phyloP scores from a whole-genome alignment of 2,797 vertebrate genomes.

The Cossypha heuglini region DNA sequence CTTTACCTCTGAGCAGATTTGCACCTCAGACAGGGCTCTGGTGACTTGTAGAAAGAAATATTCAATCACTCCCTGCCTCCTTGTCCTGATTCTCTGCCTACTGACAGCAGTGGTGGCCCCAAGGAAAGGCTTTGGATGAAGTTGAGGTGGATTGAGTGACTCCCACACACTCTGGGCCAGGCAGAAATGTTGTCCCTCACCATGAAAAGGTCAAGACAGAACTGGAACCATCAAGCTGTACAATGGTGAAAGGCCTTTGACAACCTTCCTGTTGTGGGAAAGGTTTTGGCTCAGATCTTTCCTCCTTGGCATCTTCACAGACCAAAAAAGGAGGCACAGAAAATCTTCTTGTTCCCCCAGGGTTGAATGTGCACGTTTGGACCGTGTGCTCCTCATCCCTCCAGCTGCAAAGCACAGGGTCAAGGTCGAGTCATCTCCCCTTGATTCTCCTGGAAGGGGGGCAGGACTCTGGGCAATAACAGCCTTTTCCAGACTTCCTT shows the following conservation, averaged over 20 bases:
- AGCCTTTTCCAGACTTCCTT: neutral
- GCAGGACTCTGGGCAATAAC: neutral
- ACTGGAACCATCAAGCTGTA: neutral
- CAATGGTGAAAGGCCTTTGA: neutral
- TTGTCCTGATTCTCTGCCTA: neutral
- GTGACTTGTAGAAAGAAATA: neutral
- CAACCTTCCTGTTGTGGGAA: fast-evolving
- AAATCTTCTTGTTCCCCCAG: neutral
- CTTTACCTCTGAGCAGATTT: neutral
- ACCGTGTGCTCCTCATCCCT: neutral
- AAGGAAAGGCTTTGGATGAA: neutral
- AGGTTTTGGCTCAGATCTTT: neutral
- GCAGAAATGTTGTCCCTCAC: neutral
- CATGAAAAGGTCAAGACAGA: neutral
- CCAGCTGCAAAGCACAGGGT: fast-evolving
- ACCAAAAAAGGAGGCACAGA: neutral
- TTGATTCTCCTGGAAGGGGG: neutral
- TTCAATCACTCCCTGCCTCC: neutral
- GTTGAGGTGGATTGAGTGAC: neutral
- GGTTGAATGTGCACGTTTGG: fast-evolving
- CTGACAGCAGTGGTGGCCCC: neutral
- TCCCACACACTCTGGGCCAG: neutral
- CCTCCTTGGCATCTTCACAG: neutral
- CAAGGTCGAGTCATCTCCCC: neutral
- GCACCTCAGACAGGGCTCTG: neutral